Base-by-base conservation (phyloP, 2,113 vertebrate species). In the Kryptolebias marmoratus region DNA sequence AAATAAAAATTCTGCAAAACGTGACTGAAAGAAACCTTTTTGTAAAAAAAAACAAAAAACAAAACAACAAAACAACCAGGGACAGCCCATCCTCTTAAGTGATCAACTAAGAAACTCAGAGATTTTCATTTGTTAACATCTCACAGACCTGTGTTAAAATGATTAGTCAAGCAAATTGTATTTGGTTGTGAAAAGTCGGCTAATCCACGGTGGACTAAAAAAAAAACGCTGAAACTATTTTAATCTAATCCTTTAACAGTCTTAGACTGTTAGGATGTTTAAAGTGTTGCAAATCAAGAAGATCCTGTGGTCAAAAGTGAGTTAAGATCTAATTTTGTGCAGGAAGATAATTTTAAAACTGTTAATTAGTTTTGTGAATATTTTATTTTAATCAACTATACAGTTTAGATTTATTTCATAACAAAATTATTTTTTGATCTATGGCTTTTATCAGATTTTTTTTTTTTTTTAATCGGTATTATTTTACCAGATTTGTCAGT, bases 121-220 rank as follows among this genome's bases (percentile, higher is more conserved):
- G 18, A 64, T 73, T 68, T 52, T 16, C 70, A 14, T 58, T 75
- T 69, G 59, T 64, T n/a, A 16, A 27, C 45, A 30, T 11, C 12
- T 66, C 59, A 48, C 59, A 48, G 44, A 11, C 30, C 55, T 47
- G 57, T 31, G 49, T 61, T 72, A 52, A 70, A 80, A 79, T 78
- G 44, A 53, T 80, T 73, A 84, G 65, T 79, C 50, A 49, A 70
- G 73, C 62, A 54, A 36, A 22, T 62, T 64, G 56, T 53, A 32
- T 73, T 65, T 74, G 66, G 57, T 75, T 66, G 11, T 39, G 42
- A 62, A 54, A 64, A 75, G 66, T 52, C 15, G 57, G 73, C 39
- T 84, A 76, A 77, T 86, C 80, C 68, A 52, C 22, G 56, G 50
- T 68, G 77, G 48, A 64, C 61, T 77, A 68, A 81, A 81, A 80